Evolutionary conservation across 2,113 vertebrate genomes (phyloP).

Genomic region (Zapus hudsonius): DNA sequence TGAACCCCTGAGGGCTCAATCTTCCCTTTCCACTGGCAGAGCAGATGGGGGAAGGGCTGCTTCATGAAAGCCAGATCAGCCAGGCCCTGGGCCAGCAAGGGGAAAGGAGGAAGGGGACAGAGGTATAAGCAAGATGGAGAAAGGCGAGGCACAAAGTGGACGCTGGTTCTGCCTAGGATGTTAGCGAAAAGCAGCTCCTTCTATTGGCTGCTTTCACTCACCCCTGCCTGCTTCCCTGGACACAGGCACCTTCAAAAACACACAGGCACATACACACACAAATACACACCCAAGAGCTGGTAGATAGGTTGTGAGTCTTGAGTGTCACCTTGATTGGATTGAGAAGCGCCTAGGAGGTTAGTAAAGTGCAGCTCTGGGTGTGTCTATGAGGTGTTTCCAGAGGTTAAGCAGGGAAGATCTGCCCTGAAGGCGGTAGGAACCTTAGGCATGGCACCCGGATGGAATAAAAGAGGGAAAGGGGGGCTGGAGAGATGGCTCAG

Average conservation of each 20-base stretch:
- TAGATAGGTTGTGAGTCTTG: background rate
- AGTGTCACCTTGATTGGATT: background rate
- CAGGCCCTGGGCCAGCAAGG: background rate
- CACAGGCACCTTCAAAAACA: background rate
- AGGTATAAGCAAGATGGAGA: background rate
- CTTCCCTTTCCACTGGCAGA: conserved; percentile 9
- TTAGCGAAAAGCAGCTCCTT: background rate
- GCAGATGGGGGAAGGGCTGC: conserved; percentile 16
- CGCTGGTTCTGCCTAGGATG: background rate
- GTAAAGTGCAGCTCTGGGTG: background rate
- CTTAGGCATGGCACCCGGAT: background rate
- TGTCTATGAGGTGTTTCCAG: background rate
- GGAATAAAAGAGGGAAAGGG: background rate
- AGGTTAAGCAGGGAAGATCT: background rate
- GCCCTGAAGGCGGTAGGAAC: too few species aligned
- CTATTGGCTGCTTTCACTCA: background rate
- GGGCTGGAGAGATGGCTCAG: too few species aligned
- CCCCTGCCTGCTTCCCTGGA: background rate
- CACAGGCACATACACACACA: background rate
- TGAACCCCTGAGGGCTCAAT: conserved; percentile 54
- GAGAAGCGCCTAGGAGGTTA: background rate
- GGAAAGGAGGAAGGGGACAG: background rate
- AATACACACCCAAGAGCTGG: background rate
- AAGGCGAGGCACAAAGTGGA: background rate
- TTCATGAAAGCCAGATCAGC: conserved; percentile 40